A percentile compares a stretch with the other conserved stretches of the same genome.
Conservation (phyloP, 2,888 invertebrate species). For the Lasioglossum lativentre region DNA sequence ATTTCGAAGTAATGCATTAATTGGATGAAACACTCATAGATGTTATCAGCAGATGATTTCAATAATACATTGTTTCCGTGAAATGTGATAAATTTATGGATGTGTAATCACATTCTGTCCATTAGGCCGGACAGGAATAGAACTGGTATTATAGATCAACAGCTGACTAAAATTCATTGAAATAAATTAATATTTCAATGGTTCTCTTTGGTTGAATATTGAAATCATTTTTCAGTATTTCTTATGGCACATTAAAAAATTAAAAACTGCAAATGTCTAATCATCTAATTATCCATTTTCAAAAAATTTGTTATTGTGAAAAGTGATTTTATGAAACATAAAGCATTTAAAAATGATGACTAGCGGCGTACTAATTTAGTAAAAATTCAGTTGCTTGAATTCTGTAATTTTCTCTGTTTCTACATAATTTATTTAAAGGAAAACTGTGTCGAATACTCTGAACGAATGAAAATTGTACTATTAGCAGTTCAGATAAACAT, state of each 20-base stretch:
- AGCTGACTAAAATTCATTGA: background rate
- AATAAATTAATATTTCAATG: background rate
- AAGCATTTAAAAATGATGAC: background rate
- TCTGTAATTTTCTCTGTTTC: background rate
- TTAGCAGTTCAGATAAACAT: background rate
- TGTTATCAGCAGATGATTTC: background rate
- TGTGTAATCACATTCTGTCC: background rate
- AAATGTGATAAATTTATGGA: background rate
- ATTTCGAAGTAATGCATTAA: background rate
- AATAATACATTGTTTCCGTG: background rate
- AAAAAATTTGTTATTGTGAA: background rate
- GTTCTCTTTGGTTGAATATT: background rate
- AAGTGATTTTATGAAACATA: background rate
- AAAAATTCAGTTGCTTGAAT: background rate
- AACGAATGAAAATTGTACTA: background rate
- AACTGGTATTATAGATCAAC: background rate
- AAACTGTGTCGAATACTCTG: background rate
- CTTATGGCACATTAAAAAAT: background rate
- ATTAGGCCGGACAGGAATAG: background rate
- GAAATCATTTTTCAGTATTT: background rate
- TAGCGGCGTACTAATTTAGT: background rate
- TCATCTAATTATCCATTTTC: background rate
- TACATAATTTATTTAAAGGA: background rate
- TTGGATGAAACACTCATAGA: background rate
- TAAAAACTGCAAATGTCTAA: background rate